Evolutionary conservation across 2,113 vertebrate genomes (phyloP).

Genomic region (Limanda limanda): DNA sequence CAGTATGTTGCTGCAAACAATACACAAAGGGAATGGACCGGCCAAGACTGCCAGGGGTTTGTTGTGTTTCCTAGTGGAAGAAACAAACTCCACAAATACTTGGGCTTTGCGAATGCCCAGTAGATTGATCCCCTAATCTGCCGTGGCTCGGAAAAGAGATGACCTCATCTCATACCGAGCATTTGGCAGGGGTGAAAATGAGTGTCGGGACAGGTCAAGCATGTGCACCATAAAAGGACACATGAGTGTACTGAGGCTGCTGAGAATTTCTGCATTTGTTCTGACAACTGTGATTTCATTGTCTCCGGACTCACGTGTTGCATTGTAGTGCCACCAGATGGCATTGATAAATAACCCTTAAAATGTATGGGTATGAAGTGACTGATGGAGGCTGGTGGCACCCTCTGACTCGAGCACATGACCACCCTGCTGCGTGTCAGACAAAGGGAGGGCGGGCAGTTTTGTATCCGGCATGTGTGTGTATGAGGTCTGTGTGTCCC

Average conservation of each 20-base stretch:
- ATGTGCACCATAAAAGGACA: conserved; percentile 78
- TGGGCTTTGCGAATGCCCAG: conserved; percentile 54
- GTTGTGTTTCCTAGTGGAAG: conserved; percentile 63
- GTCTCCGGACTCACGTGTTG: background rate
- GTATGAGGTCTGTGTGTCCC: conserved; percentile 36
- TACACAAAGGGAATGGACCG: conserved; percentile 49
- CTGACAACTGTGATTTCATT: conserved; percentile 28
- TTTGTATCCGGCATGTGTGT: conserved; percentile 50
- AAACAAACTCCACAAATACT: conserved; percentile 69
- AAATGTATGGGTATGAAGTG: conserved; percentile 52
- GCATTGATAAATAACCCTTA: conserved; percentile 48
- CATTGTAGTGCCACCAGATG: conserved; percentile 2
- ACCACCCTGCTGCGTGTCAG: conserved; percentile 58
- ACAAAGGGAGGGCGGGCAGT: conserved; percentile 63
- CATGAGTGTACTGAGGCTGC: conserved; percentile 31
- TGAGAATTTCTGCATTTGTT: conserved; percentile 41
- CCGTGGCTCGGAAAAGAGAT: conserved; percentile 74
- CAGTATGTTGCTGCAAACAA: conserved; percentile 41
- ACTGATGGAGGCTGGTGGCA: conserved; percentile 63
- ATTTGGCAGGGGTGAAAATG: conserved; percentile 62
- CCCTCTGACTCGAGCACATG: conserved; percentile 72
- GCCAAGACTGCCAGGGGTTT: conserved; percentile 55
- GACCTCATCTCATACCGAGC: conserved; percentile 75
- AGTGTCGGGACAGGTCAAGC: conserved; percentile 52
- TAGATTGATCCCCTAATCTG: conserved; percentile 71